phyloP scores from a whole-genome alignment of 35 echinoderm and acorn worm genomes.

The Strongylocentrotus purpuratus region DNA sequence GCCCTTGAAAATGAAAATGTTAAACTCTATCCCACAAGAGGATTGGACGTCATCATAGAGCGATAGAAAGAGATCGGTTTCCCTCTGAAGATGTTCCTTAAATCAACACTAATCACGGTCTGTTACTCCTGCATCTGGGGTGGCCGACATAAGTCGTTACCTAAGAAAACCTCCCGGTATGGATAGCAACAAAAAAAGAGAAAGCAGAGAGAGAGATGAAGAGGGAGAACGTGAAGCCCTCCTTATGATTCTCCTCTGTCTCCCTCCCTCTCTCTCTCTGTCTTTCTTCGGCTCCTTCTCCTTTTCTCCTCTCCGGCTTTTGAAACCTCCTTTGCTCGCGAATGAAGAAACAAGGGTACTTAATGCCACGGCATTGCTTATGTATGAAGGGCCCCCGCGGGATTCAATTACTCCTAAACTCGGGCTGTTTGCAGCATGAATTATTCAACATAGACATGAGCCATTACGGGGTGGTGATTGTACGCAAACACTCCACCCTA shows the following conservation, averaged over 20 bases:
- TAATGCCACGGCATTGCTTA: conserved; percentile 49
- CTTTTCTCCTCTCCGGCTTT: not conserved
- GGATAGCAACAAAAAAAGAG: not conserved
- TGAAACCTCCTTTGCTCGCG: not conserved
- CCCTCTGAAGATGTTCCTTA: conserved; percentile 19
- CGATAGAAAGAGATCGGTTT: not conserved
- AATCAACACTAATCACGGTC: conserved; percentile 41
- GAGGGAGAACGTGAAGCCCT: not conserved
- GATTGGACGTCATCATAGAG: conserved; percentile 9
- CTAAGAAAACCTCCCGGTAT: conserved; percentile 16
- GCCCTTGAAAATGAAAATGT: not conserved
- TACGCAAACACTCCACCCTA: conserved; percentile 50
- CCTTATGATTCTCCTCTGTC: not conserved
- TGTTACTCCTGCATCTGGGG: not conserved
- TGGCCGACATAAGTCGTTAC: conserved; percentile 28
- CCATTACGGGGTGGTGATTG: conserved; percentile 53
- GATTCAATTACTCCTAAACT: conserved; percentile 55
- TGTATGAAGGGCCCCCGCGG: conserved; percentile 29
- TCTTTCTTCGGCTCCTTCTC: not conserved
- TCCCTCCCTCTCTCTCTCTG: not conserved
- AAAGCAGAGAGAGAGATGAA: not conserved
- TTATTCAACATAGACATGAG: conserved; percentile 38
- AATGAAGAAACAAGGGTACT: conserved; percentile 48
- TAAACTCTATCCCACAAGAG: not conserved
- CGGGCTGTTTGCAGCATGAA: conserved; percentile 35